A percentile compares a stretch with the other conserved stretches of the same genome.
Evolutionary conservation across 2,113 vertebrate species (phyloP).

Genomic region (Eurypyga helias): DNA sequence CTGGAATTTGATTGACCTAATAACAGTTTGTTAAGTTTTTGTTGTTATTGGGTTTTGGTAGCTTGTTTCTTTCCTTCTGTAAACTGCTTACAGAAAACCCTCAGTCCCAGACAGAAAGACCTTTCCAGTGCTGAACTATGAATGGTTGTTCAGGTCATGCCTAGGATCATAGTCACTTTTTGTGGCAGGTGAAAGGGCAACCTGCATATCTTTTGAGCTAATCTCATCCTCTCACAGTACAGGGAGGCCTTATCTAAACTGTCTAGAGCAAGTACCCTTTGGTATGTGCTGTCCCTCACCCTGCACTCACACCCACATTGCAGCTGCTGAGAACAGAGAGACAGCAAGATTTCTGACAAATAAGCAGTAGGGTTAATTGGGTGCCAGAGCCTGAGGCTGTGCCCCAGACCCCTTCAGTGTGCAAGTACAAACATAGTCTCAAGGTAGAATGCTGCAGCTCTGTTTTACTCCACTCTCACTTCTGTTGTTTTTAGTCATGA

Average conservation of each 20-base stretch:
- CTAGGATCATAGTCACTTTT: background rate
- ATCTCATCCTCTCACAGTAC: background rate
- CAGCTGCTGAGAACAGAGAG: background rate
- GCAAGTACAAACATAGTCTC: background rate
- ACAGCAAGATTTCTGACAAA: background rate
- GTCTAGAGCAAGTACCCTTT: background rate
- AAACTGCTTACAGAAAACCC: background rate
- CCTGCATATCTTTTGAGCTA: background rate
- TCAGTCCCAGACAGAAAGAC: background rate
- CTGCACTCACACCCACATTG: background rate
- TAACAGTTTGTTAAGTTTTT: background rate
- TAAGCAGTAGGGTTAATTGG: background rate
- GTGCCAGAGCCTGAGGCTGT: background rate
- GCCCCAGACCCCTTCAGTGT: background rate
- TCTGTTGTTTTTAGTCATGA: background rate
- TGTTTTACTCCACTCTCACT: background rate
- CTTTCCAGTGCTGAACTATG: background rate
- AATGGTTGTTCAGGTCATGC: background rate
- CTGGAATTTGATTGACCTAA: background rate
- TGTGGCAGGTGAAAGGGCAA: background rate
- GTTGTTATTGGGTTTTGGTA: background rate
- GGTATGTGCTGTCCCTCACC: background rate
- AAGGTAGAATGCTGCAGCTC: background rate
- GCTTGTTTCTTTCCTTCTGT: background rate
- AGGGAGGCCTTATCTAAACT: background rate